Evolutionary conservation across 2,113 vertebrate species (phyloP), one percentile per base, ranked within the genome.

Genomic region (Pollimyrus isidori): DNA sequence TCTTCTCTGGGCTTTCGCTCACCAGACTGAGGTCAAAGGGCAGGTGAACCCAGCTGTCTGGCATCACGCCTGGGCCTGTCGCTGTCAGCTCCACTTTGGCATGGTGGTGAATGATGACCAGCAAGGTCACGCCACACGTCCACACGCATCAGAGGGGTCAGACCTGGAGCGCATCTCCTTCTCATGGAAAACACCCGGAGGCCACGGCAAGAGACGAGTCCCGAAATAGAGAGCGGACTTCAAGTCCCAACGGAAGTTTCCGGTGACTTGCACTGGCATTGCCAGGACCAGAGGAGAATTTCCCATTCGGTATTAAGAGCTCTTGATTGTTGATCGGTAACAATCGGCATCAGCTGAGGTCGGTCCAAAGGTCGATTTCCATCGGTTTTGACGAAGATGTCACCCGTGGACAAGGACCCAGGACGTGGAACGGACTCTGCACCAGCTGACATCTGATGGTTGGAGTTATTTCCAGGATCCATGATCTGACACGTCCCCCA

Each of bases 41-140:
- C 53, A 46, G 88, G n/a, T 45, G 88, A 56, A 17, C 52, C 52
- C 88, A 89, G 88, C 73, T 89, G 88, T 89, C 80, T 23, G 35
- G 88, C 30, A 56, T 62, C 88, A 65, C 52, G 88, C 42, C 80
- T 3, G 7, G 23, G 69, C 21, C 30, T 21, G 2, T 21, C 7
- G 49, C 69, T 82, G 88, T 88, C 88, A 88, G 88, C 49, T 58
- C 62, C 46, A 2, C 35, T 83, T 58, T 52, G 39, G 76, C 26
- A 35, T 26, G 76, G 23, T 13, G 23, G 30, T 56, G 88, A n/a
- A 50, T 21, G 80, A 62, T 23, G 80, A 21, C 9, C 10, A 23
- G 82, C 21, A 62, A 11, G 21, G 88, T 19, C 19, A 23, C 45
- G 88, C 58, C 88, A 83, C 73, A 89, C 15, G 88, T 62, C 80